Evolutionary conservation across 2,797 vertebrate genomes (phyloP).

Genomic region (Perodicticus potto): DNA sequence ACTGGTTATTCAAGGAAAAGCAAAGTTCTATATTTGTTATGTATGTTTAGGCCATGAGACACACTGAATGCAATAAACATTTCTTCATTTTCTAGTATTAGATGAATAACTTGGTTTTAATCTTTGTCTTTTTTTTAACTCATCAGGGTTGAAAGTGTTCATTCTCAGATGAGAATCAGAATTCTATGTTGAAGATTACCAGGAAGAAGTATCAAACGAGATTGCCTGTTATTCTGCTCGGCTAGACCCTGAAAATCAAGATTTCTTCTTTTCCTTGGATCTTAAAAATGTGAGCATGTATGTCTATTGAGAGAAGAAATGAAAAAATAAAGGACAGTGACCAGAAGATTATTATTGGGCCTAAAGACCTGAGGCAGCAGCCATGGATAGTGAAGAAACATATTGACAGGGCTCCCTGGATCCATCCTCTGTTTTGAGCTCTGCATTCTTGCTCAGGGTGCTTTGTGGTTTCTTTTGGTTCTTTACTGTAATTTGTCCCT

Average conservation of each 20-base stretch:
- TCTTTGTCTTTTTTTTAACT: slow-evolving; percentile 16
- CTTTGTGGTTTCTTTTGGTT: slow-evolving; percentile 11
- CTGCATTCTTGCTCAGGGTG: not conserved
- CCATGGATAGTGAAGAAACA: not conserved
- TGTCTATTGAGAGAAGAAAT: not conserved
- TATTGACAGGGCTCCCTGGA: not conserved
- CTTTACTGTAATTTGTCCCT: not conserved
- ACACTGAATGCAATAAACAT: not conserved
- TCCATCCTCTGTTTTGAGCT: not conserved
- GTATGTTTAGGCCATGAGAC: not conserved
- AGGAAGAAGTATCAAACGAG: not conserved
- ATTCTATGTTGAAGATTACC: not conserved
- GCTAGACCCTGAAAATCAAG: not conserved
- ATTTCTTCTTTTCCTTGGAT: not conserved
- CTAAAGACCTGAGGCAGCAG: not conserved
- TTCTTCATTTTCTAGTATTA: slow-evolving; percentile 21
- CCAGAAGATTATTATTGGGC: not conserved
- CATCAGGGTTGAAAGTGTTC: not conserved
- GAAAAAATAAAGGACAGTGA: not conserved
- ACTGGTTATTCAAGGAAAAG: slow-evolving; percentile 16
- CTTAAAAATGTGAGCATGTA: not conserved
- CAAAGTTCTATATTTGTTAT: not conserved
- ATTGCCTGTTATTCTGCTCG: not conserved
- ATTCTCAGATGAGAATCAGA: not conserved
- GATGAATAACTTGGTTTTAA: not conserved